Conservation (phyloP, 2,888 invertebrate species). For the Drosophila incognita region DNA sequence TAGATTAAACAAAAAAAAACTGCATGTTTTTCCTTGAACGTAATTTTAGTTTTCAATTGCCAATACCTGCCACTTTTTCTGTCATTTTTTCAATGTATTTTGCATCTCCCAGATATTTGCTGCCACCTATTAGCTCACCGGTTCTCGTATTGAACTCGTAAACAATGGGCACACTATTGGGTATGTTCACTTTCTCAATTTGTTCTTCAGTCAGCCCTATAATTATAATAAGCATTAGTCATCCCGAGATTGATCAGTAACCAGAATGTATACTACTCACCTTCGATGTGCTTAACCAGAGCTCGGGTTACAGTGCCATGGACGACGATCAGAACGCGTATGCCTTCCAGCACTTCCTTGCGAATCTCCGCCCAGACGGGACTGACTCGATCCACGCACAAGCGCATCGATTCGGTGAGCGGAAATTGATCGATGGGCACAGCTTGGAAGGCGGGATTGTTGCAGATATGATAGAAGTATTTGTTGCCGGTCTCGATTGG, state of each 20-base stretch:
- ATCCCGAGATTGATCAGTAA: background rate
- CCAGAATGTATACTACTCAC: conserved; percentile 78
- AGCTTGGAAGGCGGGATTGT: conserved; percentile 90
- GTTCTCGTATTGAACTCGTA: conserved; percentile 89
- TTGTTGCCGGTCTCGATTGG: conserved; percentile 91
- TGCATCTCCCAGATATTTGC: conserved; percentile 92
- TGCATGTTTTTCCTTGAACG: background rate
- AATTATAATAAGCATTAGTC: background rate
- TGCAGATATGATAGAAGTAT: conserved; percentile 90
- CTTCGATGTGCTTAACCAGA: conserved; percentile 93
- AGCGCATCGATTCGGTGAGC: conserved; percentile 92
- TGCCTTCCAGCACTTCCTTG: conserved; percentile 90
- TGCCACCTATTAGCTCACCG: conserved; percentile 89
- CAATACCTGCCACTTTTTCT: conserved; percentile 92
- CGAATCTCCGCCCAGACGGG: conserved; percentile 91
- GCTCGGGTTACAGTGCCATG: conserved; percentile 95
- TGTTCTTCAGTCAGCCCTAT: conserved; percentile 89
- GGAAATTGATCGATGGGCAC: conserved; percentile 92
- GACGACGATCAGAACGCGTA: conserved; percentile 92
- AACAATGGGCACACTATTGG: conserved; percentile 92
- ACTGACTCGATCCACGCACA: conserved; percentile 92
- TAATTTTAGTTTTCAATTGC: conserved; percentile 85
- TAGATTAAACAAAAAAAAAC: background rate
- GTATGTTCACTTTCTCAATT: conserved; percentile 91
- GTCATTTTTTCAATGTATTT: conserved; percentile 91